Conservation (phyloP, 2,888 invertebrate species). For the Nephrotoma flavescens region DNA sequence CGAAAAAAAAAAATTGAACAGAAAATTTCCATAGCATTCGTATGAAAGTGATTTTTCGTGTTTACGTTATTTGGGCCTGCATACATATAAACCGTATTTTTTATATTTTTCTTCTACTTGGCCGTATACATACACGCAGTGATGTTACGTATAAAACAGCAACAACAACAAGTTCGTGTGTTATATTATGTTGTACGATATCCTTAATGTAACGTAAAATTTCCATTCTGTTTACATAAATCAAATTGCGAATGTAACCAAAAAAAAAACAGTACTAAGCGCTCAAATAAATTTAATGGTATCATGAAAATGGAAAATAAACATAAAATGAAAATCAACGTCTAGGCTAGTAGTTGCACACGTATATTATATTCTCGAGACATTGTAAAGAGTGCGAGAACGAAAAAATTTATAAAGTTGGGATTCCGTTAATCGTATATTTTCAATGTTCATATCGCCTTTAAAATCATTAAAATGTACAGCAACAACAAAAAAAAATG, state of each 20-base stretch:
- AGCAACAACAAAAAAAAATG: not conserved
- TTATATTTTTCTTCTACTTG: no score
- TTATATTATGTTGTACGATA: not conserved
- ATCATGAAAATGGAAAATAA: not conserved
- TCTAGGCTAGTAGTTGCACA: not conserved
- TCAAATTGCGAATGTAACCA: not conserved
- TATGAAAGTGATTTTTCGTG: no score
- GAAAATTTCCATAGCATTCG: no score
- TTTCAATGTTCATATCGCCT: not conserved
- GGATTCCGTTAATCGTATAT: not conserved
- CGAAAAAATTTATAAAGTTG: not conserved
- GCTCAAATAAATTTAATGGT: not conserved
- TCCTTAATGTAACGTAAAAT: not conserved
- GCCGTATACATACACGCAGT: no score
- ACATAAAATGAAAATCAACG: not conserved
- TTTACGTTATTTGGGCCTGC: no score
- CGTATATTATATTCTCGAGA: not conserved
- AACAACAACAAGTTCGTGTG: no score
- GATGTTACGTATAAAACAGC: not conserved
- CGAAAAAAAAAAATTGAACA: no score
- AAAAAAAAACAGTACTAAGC: not conserved
- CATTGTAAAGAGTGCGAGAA: not conserved
- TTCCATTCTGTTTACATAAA: not conserved
- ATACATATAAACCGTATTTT: no score
- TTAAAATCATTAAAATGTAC: not conserved